These are phyloP conservation scores for Oligia strigilis DNA, from an alignment of 2,888 invertebrate genomes.

Conservation along the genomic window DNA sequence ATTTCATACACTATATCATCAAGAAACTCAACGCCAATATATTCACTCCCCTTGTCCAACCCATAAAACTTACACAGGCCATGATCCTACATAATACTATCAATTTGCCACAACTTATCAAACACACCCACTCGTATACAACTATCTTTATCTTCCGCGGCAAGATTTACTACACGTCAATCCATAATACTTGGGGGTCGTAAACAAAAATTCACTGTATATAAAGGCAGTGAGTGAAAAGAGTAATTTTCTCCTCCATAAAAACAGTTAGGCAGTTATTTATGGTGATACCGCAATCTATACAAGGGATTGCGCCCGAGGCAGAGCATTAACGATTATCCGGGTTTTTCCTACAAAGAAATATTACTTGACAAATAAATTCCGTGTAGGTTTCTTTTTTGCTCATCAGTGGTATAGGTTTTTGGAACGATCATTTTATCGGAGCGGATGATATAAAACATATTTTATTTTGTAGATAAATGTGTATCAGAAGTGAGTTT, in stretches of 20 bases:
- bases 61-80: slow-evolving; percentile 48
- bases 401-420: slow-evolving; percentile 72
- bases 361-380: slow-evolving; percentile 89
- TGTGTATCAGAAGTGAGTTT: slow-evolving; percentile 6
- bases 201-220: slow-evolving; percentile 82
- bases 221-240: slow-evolving; percentile 87
- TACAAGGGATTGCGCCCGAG: slow-evolving; percentile 87
- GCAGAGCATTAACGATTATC: slow-evolving; percentile 89
- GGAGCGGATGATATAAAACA: slow-evolving; percentile 29
- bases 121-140: slow-evolving; percentile 60
- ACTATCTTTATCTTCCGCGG: slow-evolving; percentile 63
- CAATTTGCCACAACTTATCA: slow-evolving; percentile 64
- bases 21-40: slow-evolving; percentile 25
- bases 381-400: slow-evolving; percentile 80
- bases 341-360: slow-evolving; percentile 84
- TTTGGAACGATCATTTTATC: slow-evolving; percentile 62
- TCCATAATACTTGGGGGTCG: slow-evolving; percentile 71
- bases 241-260: slow-evolving; percentile 88
- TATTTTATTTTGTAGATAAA: slow-evolving; percentile 31
- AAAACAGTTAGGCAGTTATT: slow-evolving; percentile 89
- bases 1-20: background rate
- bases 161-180: slow-evolving; percentile 66
- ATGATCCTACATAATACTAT: slow-evolving; percentile 56
- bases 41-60: slow-evolving; percentile 27
- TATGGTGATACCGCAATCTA: slow-evolving; percentile 89